Evolutionary conservation across 2,113 vertebrate genomes (phyloP).

Genomic region (Procapra przewalskii): DNA sequence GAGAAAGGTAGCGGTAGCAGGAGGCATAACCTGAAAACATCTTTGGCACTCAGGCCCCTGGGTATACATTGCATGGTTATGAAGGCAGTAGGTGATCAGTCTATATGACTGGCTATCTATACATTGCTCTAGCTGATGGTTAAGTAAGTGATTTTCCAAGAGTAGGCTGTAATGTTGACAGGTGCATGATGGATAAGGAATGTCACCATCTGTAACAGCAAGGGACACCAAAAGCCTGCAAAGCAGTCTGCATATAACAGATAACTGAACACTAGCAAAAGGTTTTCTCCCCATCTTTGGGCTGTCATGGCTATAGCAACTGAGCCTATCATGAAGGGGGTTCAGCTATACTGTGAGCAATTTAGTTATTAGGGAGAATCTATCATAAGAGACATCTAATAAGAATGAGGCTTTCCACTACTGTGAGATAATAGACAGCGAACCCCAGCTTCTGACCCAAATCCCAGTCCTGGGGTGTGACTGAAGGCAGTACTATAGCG

Average conservation of each 20-base stretch:
- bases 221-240: neutral
- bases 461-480: neutral
- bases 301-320: neutral
- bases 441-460: neutral
- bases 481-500: neutral
- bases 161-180: neutral
- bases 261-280: neutral
- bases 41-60: neutral
- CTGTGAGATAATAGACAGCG: neutral
- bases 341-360: neutral
- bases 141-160: neutral
- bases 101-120: neutral
- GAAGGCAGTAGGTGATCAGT: neutral
- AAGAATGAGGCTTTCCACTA: neutral
- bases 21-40: neutral
- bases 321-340: neutral
- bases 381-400: neutral
- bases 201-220: neutral
- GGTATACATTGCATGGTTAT: neutral
- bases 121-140: neutral
- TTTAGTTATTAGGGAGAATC: neutral
- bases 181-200: neutral
- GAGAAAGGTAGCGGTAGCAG: neutral
- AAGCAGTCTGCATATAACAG: neutral
- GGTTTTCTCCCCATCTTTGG: neutral